A percentile compares a stretch with the other conserved stretches of the same genome.
These are phyloP conservation scores for Strigamia maritima DNA, from an alignment of 2,888 invertebrate genomes.

Conservation along the genomic window DNA sequence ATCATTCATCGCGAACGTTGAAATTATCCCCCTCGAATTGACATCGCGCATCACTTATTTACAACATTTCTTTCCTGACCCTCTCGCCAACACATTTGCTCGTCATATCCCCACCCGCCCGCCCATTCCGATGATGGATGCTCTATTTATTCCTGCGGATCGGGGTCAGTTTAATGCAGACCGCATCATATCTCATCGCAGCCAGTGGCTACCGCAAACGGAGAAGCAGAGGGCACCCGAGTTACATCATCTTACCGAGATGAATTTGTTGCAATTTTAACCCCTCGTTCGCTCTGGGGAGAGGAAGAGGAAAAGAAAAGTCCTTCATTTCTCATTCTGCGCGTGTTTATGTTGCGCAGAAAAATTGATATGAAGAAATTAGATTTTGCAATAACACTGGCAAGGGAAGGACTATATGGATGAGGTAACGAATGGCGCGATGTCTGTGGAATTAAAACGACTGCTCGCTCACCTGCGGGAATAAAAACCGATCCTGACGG, in stretches of 20 bases:
- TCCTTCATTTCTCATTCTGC: conserved; percentile 27
- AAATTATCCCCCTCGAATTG: background rate
- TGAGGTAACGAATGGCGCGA: background rate
- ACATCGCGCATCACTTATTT: background rate
- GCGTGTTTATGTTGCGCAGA: background rate
- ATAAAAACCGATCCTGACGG: conserved; percentile 91
- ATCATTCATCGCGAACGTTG: background rate
- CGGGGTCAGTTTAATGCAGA: conserved; percentile 29
- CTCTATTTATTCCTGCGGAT: conserved; percentile 30
- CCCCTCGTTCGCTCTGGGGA: background rate
- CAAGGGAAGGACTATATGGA: background rate
- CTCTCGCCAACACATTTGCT: background rate
- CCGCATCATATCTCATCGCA: conserved; percentile 21
- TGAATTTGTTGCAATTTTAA: conserved; percentile 14
- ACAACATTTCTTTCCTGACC: background rate
- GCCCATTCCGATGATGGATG: conserved; percentile 7
- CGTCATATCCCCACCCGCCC: background rate
- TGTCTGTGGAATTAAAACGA: conserved; percentile 9
- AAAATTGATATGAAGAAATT: background rate
- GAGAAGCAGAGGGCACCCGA: conserved; percentile 19
- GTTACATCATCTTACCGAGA: conserved; percentile 9
- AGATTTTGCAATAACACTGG: conserved; percentile 15
- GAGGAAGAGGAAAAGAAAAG: background rate
- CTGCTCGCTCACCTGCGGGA: conserved; percentile 55
- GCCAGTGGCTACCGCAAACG: conserved; percentile 27